A percentile compares a stretch with the other conserved stretches of the same genome.
Conservation (phyloP, 2,888 invertebrate species). For the Tineola bisselliella region DNA sequence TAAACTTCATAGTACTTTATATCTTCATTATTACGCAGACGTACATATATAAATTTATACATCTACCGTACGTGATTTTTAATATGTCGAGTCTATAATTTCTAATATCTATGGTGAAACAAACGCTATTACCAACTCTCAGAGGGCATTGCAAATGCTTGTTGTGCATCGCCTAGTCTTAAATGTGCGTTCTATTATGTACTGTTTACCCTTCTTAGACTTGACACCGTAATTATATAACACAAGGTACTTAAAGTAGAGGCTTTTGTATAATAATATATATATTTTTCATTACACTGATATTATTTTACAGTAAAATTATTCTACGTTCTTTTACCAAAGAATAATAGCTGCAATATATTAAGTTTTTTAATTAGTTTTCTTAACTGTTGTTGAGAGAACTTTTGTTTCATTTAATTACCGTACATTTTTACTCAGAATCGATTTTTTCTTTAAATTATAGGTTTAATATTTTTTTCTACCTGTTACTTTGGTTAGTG, state of each 20-base stretch:
- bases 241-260: no score
- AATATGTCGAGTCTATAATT: background rate
- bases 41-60: no score
- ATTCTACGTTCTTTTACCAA: background rate
- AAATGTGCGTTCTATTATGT: no score
- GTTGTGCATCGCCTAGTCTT: background rate
- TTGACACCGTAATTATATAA: no score
- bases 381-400: background rate
- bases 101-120: background rate
- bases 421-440: background rate
- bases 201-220: no score
- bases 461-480: no score
- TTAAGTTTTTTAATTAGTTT: background rate
- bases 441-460: background rate
- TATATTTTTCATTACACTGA: no score
- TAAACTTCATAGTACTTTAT: no score
- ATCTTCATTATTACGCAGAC: no score
- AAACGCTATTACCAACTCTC: background rate
- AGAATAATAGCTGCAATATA: background rate
- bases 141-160: background rate
- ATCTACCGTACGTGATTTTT: no score
- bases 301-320: background rate
- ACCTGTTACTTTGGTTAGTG: no score
- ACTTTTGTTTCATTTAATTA: background rate
- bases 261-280: no score